Evolutionary conservation across 2,888 invertebrate species (phyloP).

Genomic region (Drosophila putrida): DNA sequence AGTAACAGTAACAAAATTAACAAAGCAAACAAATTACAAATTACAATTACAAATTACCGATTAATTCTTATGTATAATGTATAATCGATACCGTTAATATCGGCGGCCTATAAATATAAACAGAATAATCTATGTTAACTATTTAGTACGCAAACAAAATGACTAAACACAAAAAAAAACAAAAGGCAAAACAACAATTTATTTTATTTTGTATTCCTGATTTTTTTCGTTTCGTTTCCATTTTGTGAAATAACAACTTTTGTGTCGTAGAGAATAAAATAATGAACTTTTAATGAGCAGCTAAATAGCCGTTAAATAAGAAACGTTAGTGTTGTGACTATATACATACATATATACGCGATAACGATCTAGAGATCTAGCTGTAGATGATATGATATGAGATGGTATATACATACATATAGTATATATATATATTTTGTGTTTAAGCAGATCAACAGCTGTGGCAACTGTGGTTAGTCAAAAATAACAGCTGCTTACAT

Average conservation of each 20-base stretch:
- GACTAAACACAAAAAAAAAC: conserved; percentile 50
- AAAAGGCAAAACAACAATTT: conserved; percentile 47
- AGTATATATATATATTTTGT: conserved; percentile 28
- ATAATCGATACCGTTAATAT: conserved; percentile 21
- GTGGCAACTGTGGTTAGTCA: conserved; percentile 11
- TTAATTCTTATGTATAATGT: conserved; percentile 42
- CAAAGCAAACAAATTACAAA: conserved; percentile 36
- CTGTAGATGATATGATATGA: conserved; percentile 38
- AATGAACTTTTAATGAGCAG: conserved; percentile 47
- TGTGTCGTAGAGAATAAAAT: conserved; percentile 28
- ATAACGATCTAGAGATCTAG: conserved; percentile 44
- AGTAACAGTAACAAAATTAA: conserved; percentile 48
- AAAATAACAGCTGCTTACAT: conserved; percentile 10
- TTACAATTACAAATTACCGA: conserved; percentile 45
- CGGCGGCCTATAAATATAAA: conserved; percentile 27
- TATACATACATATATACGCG: conserved; percentile 34
- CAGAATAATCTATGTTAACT: conserved; percentile 60
- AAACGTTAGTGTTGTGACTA: conserved; percentile 77
- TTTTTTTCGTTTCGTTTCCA: conserved; percentile 17
- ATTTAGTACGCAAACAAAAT: conserved; percentile 64
- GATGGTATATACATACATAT: conserved; percentile 30
- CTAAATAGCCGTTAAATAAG: conserved; percentile 59
- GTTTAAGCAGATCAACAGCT: conserved; percentile 12
- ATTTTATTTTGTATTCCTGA: conserved; percentile 10
- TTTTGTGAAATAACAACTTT: conserved; percentile 33